Evolutionary conservation across 1,140 invertebrate species (phyloP).

Genomic region (Drosophila nasuta): DNA sequence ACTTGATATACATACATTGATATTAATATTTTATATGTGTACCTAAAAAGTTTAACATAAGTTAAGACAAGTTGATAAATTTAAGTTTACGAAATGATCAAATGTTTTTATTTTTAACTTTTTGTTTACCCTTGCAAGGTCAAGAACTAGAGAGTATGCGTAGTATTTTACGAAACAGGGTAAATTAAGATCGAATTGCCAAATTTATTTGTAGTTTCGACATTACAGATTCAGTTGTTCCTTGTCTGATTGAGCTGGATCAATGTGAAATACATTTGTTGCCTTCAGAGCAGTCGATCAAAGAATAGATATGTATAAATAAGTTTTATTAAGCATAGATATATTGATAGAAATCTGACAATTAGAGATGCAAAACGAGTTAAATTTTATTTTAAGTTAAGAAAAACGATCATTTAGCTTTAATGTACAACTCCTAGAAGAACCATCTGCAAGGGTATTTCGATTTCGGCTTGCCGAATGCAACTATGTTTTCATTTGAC

Average conservation of each 20-base stretch:
- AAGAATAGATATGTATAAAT: no score
- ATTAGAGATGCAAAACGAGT: no score
- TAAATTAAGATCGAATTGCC: no score
- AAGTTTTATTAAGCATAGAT: no score
- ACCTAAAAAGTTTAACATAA: conserved; percentile 52
- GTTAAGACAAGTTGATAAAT: conserved; percentile 64
- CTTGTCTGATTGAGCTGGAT: no score
- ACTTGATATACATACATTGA: conserved; percentile 48
- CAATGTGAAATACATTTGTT: no score
- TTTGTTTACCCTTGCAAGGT: neutral
- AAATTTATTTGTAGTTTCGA: no score
- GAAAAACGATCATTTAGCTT: neutral
- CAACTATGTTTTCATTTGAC: conserved; percentile 28
- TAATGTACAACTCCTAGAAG: neutral
- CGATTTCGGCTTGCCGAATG: conserved; percentile 7
- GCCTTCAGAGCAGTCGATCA: no score
- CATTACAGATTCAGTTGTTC: no score
- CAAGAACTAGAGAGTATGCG: neutral
- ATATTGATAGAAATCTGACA: no score
- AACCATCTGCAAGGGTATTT: conserved; percentile 2
- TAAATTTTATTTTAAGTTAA: no score
- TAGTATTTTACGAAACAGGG: neutral
- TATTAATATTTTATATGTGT: conserved; percentile 49
- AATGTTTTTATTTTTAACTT: conserved; percentile 16
- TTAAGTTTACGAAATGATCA: conserved; percentile 45